A percentile compares a stretch with the other conserved stretches of the same genome.
Evolutionary conservation across 37 sponge, comb jelly and placozoan species (phyloP).

Genomic region (Theonella swinhoei): DNA sequence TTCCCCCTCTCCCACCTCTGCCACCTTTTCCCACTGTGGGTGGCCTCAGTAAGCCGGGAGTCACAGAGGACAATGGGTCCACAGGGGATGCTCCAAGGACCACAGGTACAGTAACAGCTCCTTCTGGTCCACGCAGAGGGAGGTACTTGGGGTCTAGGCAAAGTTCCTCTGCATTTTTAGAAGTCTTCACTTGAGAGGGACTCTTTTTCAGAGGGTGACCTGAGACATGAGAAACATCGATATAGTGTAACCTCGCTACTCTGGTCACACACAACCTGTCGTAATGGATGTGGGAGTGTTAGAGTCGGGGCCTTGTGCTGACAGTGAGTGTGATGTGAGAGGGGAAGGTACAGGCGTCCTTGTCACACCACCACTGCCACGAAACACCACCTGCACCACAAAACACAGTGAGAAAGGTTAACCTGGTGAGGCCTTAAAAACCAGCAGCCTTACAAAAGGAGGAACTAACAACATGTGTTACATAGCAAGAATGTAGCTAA

Average conservation of each 20-base stretch:
- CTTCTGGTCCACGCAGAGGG: background rate
- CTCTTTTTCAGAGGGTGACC: no score
- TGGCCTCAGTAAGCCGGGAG: constrained; percentile 18
- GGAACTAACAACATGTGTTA: no score
- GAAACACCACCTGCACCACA: constrained; percentile 41
- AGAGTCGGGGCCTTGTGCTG: background rate
- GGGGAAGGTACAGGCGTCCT: constrained; percentile 38
- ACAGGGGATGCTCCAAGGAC: no score
- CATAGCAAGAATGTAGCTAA: no score
- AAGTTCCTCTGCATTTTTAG: constrained; percentile 4
- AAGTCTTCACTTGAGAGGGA: no score
- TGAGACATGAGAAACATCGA: no score
- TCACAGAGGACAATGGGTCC: background rate
- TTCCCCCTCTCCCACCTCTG: background rate
- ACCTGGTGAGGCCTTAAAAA: no score
- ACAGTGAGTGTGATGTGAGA: constrained; percentile 36
- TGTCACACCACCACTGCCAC: constrained; percentile 17
- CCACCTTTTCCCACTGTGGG: background rate
- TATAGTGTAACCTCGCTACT: no score
- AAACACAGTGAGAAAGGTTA: background rate
- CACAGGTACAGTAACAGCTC: no score
- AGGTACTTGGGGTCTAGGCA: constrained; percentile 56
- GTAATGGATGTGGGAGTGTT: background rate
- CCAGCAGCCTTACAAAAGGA: no score
- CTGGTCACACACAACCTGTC: background rate